Evolutionary conservation across 2,797 vertebrate species (phyloP), one percentile per base, ranked within the genome.

Genomic region (Hydrolagus colliei): DNA sequence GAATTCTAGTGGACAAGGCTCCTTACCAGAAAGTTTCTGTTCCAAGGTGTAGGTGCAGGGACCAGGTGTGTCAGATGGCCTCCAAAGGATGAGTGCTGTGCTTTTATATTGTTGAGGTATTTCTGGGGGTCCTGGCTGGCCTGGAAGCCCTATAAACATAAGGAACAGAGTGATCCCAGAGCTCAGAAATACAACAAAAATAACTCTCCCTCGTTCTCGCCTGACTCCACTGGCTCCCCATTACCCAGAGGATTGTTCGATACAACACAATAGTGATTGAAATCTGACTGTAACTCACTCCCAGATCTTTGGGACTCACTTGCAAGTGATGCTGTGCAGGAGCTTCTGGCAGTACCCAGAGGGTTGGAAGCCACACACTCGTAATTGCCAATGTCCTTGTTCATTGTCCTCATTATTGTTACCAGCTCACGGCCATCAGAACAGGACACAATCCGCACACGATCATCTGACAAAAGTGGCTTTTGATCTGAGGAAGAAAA

Each of bases 11-110:
- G 35, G 61, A 1, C 12, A 16, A 3, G n/a, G 0, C 41, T 52
- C 73, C 94, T 4, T 88, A 99, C 98, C 97, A 32, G 97, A 95
- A 67, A 94, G 88, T 88, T 91, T 96, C 87, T 93, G 91, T 90
- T 99, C 97, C 93, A 99, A 89, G 0, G 94, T 96, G 90, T 99
- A 99, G 0, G 96, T 98, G 90, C 97, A 99, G 0, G 97, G 97
- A 1, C 96, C 96, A 88, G 92, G 91, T 20, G 94, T 96, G 87
- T 98, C 97, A 0, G 96, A 96, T 0, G 97, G 96, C 87, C 97
- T 98, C 98, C 98, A 99, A 68, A 99, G 89, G 68, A 99, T 96
- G 91, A 99, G 90, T 0, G 96, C 97, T 0, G 97, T 98, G 92
- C 98, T 97, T 89, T 95, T 96, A 90, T 97, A 98, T 89, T 95